Evolutionary conservation across 1,140 invertebrate species (phyloP).

Genomic region (Brachionus rubens): DNA sequence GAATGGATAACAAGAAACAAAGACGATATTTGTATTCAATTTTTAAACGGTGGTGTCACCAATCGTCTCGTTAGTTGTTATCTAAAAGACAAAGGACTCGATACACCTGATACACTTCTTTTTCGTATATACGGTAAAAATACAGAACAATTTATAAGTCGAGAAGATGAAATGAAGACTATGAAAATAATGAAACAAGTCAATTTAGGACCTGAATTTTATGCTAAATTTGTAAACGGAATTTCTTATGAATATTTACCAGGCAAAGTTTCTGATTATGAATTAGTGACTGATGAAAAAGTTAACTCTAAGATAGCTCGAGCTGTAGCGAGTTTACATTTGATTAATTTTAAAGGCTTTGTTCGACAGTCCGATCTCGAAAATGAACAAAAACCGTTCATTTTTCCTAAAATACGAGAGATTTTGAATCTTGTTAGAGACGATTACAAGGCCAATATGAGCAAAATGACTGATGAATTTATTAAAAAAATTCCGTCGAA

Average conservation of each 20-base stretch:
- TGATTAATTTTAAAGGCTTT: constrained; percentile 23
- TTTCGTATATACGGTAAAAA: constrained; percentile 37
- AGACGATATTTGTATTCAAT: neutral
- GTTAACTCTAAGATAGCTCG: constrained; percentile 58
- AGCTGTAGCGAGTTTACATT: constrained; percentile 47
- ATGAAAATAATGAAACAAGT: constrained; percentile 41
- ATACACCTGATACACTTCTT: constrained; percentile 2
- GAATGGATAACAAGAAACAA: neutral
- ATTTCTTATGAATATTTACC: constrained; percentile 85
- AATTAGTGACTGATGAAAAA: constrained; percentile 68
- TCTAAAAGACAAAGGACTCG: constrained; percentile 9
- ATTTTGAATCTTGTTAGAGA: constrained; percentile 17
- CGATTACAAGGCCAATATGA: constrained; percentile 20
- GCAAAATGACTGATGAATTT: constrained; percentile 19
- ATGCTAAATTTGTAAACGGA: constrained; percentile 86
- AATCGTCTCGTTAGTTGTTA: constrained; percentile 39
- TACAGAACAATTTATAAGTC: constrained; percentile 36
- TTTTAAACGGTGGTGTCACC: constrained; percentile 15
- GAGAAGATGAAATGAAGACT: constrained; percentile 28
- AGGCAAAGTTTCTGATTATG: constrained; percentile 72
- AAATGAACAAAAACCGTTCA: neutral
- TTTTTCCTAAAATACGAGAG: constrained; percentile 25
- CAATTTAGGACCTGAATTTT: constrained; percentile 20
- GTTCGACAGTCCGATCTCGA: neutral
- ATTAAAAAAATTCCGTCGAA: neutral